A percentile compares a stretch with the other conserved stretches of the same genome.
Evolutionary conservation across 2,888 invertebrate species (phyloP).

Genomic region (Rhagophthalmus giganteus): DNA sequence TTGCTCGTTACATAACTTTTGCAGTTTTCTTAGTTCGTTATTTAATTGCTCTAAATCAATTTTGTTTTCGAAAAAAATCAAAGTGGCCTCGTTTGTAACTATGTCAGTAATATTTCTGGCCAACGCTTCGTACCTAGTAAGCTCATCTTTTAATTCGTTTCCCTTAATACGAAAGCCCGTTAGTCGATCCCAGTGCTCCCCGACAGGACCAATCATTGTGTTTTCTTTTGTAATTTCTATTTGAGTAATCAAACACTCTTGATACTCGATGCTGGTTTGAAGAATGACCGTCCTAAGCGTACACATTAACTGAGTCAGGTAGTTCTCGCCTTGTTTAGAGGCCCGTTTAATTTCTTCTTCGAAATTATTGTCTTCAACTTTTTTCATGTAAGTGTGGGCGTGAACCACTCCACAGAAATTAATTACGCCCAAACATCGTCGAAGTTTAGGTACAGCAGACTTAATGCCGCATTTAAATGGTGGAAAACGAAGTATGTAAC

Average conservation of each 20-base stretch:
- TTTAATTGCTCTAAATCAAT: conserved; percentile 30
- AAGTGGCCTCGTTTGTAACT: conserved; percentile 40
- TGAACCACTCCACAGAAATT: background rate
- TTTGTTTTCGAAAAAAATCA: conserved; percentile 27
- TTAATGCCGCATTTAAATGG: background rate
- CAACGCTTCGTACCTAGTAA: conserved; percentile 45
- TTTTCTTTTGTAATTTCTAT: conserved; percentile 47
- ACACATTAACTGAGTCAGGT: conserved; percentile 46
- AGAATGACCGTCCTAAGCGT: conserved; percentile 45
- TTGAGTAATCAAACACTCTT: conserved; percentile 47
- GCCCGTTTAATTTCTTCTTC: conserved; percentile 34
- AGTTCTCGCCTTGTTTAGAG: conserved; percentile 43
- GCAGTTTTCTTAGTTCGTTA: conserved; percentile 39
- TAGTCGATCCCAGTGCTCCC: conserved; percentile 48
- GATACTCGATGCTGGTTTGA: conserved; percentile 47
- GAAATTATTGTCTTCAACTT: conserved; percentile 1
- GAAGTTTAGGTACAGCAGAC: background rate
- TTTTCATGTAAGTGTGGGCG: background rate
- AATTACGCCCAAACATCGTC: background rate
- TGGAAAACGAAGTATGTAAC: background rate
- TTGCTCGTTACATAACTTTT: conserved; percentile 40
- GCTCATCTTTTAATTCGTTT: conserved; percentile 45
- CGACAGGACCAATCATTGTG: conserved; percentile 41
- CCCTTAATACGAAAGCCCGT: conserved; percentile 45
- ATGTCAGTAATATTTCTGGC: conserved; percentile 48